phyloP scores from a whole-genome alignment of 2,113 vertebrate genomes.

The Leucoraja erinaceus region DNA sequence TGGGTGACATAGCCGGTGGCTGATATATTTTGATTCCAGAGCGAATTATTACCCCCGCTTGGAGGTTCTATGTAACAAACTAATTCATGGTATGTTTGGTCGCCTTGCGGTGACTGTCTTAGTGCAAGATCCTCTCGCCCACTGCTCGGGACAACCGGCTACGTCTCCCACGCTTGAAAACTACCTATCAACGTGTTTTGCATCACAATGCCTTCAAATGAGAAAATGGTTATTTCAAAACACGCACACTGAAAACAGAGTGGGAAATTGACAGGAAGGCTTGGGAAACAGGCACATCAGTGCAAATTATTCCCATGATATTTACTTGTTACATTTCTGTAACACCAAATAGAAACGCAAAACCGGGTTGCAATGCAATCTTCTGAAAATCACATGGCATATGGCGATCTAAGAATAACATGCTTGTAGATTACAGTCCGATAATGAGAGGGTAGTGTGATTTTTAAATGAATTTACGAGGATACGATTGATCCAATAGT shows the following conservation, averaged over 20 bases:
- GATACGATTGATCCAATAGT: background rate
- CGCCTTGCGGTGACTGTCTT: background rate
- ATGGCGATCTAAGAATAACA: background rate
- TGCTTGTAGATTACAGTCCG: background rate
- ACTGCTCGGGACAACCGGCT: background rate
- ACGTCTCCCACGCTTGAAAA: background rate
- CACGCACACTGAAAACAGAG: background rate
- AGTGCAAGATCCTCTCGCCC: background rate
- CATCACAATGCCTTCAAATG: background rate
- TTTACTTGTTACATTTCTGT: background rate
- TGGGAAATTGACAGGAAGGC: background rate
- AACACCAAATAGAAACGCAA: background rate
- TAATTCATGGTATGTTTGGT: background rate
- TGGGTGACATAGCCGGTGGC: background rate
- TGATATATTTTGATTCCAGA: background rate
- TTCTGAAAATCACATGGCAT: background rate
- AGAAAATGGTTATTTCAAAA: background rate
- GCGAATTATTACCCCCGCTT: background rate
- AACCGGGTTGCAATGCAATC: background rate
- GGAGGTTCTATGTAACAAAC: background rate
- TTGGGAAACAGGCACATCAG: background rate
- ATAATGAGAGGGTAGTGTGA: background rate
- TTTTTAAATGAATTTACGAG: background rate
- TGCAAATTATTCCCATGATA: background rate
- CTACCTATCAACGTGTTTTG: background rate